Percentiles rank a stretch among this genome's conserved stretches.
phyloP scores from a whole-genome alignment of 2,888 invertebrate species.

The Linyphia triangularis region DNA sequence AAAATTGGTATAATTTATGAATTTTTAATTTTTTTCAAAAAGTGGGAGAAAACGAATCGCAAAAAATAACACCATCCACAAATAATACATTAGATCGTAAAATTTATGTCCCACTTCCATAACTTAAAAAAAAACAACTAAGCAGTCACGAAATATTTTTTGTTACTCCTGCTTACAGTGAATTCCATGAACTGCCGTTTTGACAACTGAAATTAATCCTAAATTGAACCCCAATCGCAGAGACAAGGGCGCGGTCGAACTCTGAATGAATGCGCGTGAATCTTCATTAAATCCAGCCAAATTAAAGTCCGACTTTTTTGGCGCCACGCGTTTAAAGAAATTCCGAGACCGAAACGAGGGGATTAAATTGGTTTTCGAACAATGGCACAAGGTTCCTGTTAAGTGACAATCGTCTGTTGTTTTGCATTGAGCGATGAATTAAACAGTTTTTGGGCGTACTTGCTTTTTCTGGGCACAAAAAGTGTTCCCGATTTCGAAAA shows the following conservation, averaged over 20 bases:
- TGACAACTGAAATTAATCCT: too few relatives aligned
- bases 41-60: too few relatives aligned
- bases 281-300: background rate
- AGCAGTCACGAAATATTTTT: too few relatives aligned
- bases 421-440: background rate
- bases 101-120: too few relatives aligned
- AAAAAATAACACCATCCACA: too few relatives aligned
- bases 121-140: too few relatives aligned
- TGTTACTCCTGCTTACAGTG: too few relatives aligned
- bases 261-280: background rate
- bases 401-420: background rate
- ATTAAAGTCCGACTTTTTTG: background rate
- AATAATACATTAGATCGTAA: too few relatives aligned
- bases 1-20: too few relatives aligned
- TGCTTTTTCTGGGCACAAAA: background rate
- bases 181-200: too few relatives aligned
- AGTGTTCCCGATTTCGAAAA: background rate
- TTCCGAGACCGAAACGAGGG: background rate
- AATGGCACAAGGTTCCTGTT: background rate
- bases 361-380: background rate
- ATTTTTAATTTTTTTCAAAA: too few relatives aligned
- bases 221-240: too few relatives aligned
- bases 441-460: background rate
- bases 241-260: background rate
- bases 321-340: background rate